Conservation (phyloP, 2,113 vertebrate genomes). For the Cnemophilus loriae region DNA sequence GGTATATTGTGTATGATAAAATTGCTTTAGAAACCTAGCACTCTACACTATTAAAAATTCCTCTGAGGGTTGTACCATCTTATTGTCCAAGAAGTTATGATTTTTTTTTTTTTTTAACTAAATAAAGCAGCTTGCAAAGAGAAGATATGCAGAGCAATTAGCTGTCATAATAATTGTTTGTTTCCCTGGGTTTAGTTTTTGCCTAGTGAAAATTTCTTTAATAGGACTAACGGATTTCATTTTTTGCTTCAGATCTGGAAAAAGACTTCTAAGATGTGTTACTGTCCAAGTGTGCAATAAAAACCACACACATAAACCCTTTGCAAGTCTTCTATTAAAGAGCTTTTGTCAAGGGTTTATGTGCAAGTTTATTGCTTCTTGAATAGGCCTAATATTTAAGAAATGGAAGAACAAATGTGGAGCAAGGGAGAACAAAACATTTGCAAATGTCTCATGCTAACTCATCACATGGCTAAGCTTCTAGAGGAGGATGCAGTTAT, state of each 20-base stretch:
- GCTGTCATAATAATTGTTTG: not conserved
- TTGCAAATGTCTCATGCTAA: not conserved
- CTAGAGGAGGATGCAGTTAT: not conserved
- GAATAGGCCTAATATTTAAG: not conserved
- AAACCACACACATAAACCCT: not conserved
- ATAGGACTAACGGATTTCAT: not conserved
- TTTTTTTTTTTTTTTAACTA: fast-evolving
- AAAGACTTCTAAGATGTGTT: not conserved
- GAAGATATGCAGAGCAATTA: not conserved
- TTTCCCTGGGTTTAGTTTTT: not conserved
- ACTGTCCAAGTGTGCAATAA: not conserved
- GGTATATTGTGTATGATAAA: not conserved
- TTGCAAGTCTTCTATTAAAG: not conserved
- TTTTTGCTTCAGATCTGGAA: not conserved
- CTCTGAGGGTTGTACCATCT: not conserved
- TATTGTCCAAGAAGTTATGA: not conserved
- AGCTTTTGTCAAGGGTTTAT: not conserved
- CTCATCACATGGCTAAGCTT: not conserved
- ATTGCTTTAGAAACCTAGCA: not conserved
- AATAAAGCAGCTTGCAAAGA: not conserved
- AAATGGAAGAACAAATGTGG: not conserved
- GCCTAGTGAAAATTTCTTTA: not conserved
- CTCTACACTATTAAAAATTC: not conserved
- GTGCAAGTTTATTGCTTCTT: not conserved
- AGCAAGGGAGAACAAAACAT: not conserved